Percentiles rank a stretch among this genome's conserved stretches.
phyloP scores from a whole-genome alignment of 2,888 invertebrate genomes.

The Rhabditoides inermis region DNA sequence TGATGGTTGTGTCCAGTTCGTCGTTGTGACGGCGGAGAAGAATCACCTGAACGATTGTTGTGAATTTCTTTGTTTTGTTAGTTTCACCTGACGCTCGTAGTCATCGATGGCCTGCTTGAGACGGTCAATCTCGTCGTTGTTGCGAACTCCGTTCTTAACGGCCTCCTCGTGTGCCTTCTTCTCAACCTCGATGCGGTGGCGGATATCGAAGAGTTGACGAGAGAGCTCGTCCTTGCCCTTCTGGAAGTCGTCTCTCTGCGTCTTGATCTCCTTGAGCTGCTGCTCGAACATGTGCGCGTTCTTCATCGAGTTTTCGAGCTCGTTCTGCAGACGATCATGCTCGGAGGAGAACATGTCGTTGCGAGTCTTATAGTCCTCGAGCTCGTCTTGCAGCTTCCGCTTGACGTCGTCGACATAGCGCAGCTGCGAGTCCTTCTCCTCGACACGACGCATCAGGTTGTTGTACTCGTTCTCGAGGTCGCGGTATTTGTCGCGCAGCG shows the following conservation, averaged over 20 bases:
- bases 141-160: conserved; percentile 24
- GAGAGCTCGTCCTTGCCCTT: conserved; percentile 45
- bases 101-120: conserved; percentile 37
- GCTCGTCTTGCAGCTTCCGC: conserved; percentile 26
- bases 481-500: conserved; percentile 39
- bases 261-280: conserved; percentile 44
- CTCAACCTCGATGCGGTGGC: conserved; percentile 38
- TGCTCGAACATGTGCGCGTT: conserved; percentile 38
- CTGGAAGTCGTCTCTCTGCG: conserved; percentile 46
- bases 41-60: conserved; percentile 23
- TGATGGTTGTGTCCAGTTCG: conserved; percentile 48
- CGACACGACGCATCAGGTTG: conserved; percentile 32
- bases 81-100: conserved; percentile 34
- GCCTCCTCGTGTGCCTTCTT: conserved; percentile 27
- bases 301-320: conserved; percentile 32
- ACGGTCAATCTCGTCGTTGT: conserved; percentile 45
- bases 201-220: conserved; percentile 39
- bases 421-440: conserved; percentile 39
- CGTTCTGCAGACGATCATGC: conserved; percentile 29
- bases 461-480: conserved; percentile 48
- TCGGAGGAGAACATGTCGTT: conserved; percentile 31
- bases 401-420: conserved; percentile 28
- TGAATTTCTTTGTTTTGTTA: background rate
- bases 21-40: conserved; percentile 49
- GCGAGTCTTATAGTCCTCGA: conserved; percentile 33